Conservation (phyloP, 2,888 invertebrate species). For the Agapetus fuscipes region DNA sequence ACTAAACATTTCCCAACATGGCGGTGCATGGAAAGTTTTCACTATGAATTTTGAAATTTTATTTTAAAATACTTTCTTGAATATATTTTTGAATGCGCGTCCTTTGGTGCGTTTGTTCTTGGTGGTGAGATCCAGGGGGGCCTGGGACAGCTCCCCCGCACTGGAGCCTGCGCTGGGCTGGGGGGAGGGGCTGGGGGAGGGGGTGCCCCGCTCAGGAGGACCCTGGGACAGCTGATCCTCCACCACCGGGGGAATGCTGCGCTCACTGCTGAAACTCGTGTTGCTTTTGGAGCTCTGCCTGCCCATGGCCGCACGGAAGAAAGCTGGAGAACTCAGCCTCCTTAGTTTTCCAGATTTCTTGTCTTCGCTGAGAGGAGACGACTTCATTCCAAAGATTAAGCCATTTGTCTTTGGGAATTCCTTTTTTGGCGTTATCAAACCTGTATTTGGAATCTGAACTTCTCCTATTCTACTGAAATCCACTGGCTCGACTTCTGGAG, state of each 20-base stretch:
- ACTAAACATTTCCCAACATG: too few species aligned
- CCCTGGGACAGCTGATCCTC: not conserved
- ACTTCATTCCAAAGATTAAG: slow-evolving; percentile 36
- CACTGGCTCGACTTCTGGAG: slow-evolving; percentile 38
- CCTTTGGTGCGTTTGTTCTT: slow-evolving; percentile 50
- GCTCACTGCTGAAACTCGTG: not conserved
- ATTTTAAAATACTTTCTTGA: slow-evolving; percentile 70
- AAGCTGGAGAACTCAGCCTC: slow-evolving; percentile 50
- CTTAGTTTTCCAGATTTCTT: slow-evolving; percentile 43
- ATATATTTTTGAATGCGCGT: slow-evolving; percentile 63
- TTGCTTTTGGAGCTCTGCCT: slow-evolving; percentile 38
- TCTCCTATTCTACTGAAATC: slow-evolving; percentile 30
- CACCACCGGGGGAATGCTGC: slow-evolving; percentile 3
- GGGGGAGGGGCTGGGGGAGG: slow-evolving; percentile 37
- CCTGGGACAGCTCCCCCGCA: slow-evolving; percentile 35
- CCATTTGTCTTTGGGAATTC: slow-evolving; percentile 39
- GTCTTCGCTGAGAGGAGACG: slow-evolving; percentile 25
- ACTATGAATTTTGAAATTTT: too few species aligned
- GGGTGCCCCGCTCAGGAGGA: slow-evolving; percentile 27
- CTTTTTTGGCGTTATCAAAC: slow-evolving; percentile 26
- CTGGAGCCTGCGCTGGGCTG: slow-evolving; percentile 42
- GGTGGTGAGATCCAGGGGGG: slow-evolving; percentile 26
- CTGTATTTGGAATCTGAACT: slow-evolving; percentile 5
- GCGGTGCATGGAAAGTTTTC: too few species aligned
- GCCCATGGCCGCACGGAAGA: slow-evolving; percentile 45